Evolutionary conservation across 2,113 vertebrate species (phyloP).

Genomic region (Grantiella picta): DNA sequence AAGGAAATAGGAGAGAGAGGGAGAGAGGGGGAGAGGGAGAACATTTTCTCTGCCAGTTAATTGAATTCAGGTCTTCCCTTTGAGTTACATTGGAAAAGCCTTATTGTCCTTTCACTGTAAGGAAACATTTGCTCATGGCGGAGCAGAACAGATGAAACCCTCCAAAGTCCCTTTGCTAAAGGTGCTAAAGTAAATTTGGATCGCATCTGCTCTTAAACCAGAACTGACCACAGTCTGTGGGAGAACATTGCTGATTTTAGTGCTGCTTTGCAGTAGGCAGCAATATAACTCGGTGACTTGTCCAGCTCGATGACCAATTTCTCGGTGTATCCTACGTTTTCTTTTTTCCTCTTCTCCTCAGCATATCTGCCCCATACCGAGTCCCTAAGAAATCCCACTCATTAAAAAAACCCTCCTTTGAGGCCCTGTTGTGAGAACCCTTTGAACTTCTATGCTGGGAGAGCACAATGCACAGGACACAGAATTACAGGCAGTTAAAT

Average conservation of each 20-base stretch:
- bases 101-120: not conserved
- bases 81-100: not conserved
- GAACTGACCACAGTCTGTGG: not conserved
- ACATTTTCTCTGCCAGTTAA: constrained; percentile 45
- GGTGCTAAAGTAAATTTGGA: constrained; percentile 7
- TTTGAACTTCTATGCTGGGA: constrained; percentile 41
- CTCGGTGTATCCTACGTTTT: not conserved
- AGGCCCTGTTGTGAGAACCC: constrained; percentile 45
- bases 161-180: not conserved
- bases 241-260: not conserved
- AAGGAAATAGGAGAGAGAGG: not conserved
- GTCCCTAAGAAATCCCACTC: constrained; percentile 17
- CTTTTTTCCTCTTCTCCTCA: not conserved
- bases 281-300: not conserved
- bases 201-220: not conserved
- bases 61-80: constrained; percentile 34
- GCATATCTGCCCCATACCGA: constrained; percentile 29
- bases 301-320: not conserved
- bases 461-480: constrained; percentile 11
- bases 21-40: not conserved
- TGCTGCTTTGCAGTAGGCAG: not conserved
- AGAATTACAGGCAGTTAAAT: constrained; percentile 38
- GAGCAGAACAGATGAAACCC: not conserved
- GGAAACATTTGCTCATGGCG: not conserved
- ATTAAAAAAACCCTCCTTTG: constrained; percentile 20